Conservation (phyloP, 2,888 invertebrate species). For the Drosophila nigritarsus region DNA sequence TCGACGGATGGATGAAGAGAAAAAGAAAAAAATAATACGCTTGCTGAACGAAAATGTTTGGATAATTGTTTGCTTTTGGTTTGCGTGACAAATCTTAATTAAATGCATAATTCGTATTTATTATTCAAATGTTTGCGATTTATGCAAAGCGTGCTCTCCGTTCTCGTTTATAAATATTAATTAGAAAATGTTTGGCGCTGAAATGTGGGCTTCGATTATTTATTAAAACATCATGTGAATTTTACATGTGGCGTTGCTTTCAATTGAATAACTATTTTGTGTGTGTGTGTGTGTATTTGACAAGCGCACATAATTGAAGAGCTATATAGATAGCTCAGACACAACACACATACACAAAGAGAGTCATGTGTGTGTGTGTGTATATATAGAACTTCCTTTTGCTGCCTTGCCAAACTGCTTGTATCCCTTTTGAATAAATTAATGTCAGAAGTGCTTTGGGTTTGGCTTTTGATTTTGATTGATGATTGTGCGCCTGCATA, state of each 20-base stretch:
- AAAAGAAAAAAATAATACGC: not conserved
- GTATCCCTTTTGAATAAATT: slow-evolving; percentile 84
- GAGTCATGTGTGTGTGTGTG: slow-evolving; percentile 1
- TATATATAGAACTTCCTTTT: slow-evolving; percentile 25
- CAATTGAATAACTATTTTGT: slow-evolving; percentile 58
- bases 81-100: slow-evolving; percentile 73
- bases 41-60: slow-evolving; percentile 9
- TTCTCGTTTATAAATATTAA: slow-evolving; percentile 74
- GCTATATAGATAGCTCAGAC: slow-evolving; percentile 12
- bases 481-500: slow-evolving; percentile 79
- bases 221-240: slow-evolving; percentile 36
- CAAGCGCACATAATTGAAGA: slow-evolving; percentile 55
- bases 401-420: slow-evolving; percentile 68
- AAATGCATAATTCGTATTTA: slow-evolving; percentile 81
- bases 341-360: not conserved
- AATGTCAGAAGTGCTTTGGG: slow-evolving; percentile 84
- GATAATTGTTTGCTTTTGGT: slow-evolving; percentile 45
- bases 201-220: slow-evolving; percentile 41
- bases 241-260: slow-evolving; percentile 31
- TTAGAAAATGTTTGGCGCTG: slow-evolving; percentile 39
- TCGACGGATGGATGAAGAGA: slow-evolving; percentile 33
- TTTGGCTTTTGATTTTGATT: slow-evolving; percentile 84
- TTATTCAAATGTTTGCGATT: slow-evolving; percentile 78
- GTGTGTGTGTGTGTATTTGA: slow-evolving; percentile 5
- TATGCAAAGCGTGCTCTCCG: slow-evolving; percentile 67